phyloP scores from a whole-genome alignment of 2,797 vertebrate species.

The Squalus acanthias region DNA sequence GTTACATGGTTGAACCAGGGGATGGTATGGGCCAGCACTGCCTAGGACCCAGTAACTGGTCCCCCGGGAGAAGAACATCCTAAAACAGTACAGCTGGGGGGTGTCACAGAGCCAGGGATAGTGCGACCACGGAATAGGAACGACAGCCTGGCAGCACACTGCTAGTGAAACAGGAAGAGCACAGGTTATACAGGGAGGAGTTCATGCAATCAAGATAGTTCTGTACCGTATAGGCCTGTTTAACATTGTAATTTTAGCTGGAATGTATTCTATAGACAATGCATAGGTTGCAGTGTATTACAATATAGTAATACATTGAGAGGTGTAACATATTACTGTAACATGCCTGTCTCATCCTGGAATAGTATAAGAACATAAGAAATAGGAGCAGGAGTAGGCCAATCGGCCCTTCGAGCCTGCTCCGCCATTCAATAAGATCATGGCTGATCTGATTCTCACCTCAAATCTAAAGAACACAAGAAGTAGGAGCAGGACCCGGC shows the following conservation, averaged over 20 bases:
- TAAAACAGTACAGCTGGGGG: background rate
- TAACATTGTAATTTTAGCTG: background rate
- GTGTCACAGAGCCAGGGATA: background rate
- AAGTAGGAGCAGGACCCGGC: no score
- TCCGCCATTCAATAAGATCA: no score
- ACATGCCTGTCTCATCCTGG: background rate
- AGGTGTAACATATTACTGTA: background rate
- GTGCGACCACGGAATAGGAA: background rate
- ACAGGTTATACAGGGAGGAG: background rate
- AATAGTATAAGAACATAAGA: background rate
- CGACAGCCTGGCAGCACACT: background rate
- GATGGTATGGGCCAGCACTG: no score
- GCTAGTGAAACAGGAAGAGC: background rate
- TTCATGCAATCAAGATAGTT: background rate
- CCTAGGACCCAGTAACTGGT: background rate
- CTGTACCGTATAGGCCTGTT: background rate
- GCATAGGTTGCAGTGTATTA: background rate
- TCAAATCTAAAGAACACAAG: no score
- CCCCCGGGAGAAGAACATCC: background rate
- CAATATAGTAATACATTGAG: background rate
- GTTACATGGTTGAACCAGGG: background rate
- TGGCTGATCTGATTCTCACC: no score
- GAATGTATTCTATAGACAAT: background rate
- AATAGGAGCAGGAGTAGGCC: no score
- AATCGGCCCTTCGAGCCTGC: no score